Percentiles rank a stretch among this genome's conserved stretches.
These are phyloP conservation scores for Esox niger DNA, from an alignment of 2,113 vertebrate species.

Conservation along the genomic window DNA sequence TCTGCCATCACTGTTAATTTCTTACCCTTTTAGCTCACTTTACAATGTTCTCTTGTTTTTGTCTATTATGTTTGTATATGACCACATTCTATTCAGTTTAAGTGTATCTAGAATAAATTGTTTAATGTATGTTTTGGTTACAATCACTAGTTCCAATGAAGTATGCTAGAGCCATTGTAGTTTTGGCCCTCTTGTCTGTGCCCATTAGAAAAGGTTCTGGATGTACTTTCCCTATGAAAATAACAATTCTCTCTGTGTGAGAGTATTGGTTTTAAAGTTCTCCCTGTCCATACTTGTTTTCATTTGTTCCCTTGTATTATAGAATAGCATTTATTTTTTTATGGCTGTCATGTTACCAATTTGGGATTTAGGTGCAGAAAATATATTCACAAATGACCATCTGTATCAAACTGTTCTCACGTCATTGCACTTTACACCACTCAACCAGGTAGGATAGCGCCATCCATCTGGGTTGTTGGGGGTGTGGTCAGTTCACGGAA, in stretches of 20 bases:
- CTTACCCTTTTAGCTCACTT: neutral
- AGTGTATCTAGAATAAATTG: constrained; percentile 33
- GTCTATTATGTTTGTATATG: constrained; percentile 38
- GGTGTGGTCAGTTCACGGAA: constrained; percentile 26
- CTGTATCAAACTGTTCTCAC: constrained; percentile 40
- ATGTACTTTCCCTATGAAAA: constrained; percentile 14
- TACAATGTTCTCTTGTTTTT: constrained; percentile 10
- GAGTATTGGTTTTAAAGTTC: neutral
- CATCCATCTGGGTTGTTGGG: neutral
- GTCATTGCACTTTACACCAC: constrained; percentile 57
- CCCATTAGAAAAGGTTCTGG: constrained; percentile 7
- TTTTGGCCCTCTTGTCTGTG: constrained; percentile 36
- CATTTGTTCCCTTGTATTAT: constrained; percentile 19
- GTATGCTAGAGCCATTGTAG: constrained; percentile 11
- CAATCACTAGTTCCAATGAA: constrained; percentile 3
- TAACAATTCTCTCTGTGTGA: constrained; percentile 8
- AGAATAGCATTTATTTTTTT: constrained; percentile 69
- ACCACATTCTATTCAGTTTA: constrained; percentile 32
- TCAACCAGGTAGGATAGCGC: constrained; percentile 18
- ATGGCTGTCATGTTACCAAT: constrained; percentile 50
- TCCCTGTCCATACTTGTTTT: neutral
- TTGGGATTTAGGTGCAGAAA: constrained; percentile 24
- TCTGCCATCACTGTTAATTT: neutral
- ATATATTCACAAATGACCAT: constrained; percentile 18
- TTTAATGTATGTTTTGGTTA: constrained; percentile 34